Conservation (phyloP, 1,140 invertebrate genomes). For the Ceratina japonica region DNA sequence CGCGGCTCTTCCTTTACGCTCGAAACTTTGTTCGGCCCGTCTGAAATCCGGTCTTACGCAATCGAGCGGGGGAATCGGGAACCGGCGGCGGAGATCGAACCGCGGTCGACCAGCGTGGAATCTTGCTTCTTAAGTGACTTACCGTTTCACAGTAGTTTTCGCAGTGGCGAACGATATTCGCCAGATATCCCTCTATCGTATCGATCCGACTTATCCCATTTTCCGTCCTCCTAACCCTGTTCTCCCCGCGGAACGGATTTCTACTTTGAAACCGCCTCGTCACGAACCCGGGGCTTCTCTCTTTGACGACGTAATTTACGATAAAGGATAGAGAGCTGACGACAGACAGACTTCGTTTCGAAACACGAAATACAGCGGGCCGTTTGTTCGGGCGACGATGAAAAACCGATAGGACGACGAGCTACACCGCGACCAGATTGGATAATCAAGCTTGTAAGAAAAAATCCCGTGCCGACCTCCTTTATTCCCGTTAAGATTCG, state of each 20-base stretch:
- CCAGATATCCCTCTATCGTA: not conserved
- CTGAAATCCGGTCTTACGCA: constrained; percentile 42
- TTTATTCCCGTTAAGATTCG: not conserved
- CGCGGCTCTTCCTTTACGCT: constrained; percentile 8
- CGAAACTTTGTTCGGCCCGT: constrained; percentile 32
- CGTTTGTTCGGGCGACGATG: not conserved
- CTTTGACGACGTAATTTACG: constrained; percentile 24
- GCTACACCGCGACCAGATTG: no score
- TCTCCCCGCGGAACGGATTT: not conserved
- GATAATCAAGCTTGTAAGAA: not conserved
- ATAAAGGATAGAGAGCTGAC: constrained; percentile 11
- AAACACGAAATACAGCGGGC: not conserved
- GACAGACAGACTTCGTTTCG: constrained; percentile 6
- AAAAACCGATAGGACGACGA: no score
- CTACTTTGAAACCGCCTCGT: constrained; percentile 9
- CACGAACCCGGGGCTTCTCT: not conserved
- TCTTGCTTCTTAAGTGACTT: constrained; percentile 48
- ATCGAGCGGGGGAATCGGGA: constrained; percentile 47
- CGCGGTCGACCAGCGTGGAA: constrained; percentile 14
- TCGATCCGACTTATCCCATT: constrained; percentile 26
- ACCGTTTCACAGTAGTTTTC: constrained; percentile 30
- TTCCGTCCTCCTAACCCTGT: not conserved
- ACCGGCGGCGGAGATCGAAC: constrained; percentile 24
- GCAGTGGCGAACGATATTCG: constrained; percentile 19
- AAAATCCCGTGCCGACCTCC: not conserved